Conservation (phyloP, 2,113 vertebrate species). For the Urocolius indicus region DNA sequence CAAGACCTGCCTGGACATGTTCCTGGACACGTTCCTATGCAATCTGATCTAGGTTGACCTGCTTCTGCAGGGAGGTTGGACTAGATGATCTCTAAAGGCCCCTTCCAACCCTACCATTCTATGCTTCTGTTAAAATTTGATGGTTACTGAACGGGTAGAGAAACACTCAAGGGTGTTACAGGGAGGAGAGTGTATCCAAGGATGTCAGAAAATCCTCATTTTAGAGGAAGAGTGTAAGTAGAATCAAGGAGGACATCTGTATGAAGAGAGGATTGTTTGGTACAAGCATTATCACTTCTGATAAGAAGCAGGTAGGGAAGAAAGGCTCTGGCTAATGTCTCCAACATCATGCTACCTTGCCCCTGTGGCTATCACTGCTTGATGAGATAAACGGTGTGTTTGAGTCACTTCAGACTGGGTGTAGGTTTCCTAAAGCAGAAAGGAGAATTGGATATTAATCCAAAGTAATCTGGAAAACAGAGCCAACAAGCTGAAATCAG, state of each 20-base stretch:
- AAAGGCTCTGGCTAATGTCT: neutral
- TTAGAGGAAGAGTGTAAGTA: neutral
- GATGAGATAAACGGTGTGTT: neutral
- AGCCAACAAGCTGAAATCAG: neutral
- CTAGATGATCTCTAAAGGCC: no score
- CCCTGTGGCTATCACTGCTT: neutral
- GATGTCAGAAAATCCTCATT: neutral
- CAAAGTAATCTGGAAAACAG: neutral
- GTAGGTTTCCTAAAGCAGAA: neutral
- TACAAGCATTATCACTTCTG: neutral
- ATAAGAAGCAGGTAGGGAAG: neutral
- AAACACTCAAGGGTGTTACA: neutral
- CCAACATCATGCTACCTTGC: neutral
- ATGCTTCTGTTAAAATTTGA: no score
- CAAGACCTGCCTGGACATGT: no score
- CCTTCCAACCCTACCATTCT: no score
- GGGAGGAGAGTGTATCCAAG: neutral
- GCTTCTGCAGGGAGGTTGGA: no score
- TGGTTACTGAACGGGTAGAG: neutral
- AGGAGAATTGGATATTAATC: neutral
- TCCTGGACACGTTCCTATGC: no score
- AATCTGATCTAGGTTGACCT: no score
- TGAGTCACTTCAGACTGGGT: neutral
- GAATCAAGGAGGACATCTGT: neutral
- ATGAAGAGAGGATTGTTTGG: neutral